Conservation (phyloP, 2,888 invertebrate genomes). For the Agriopis leucophaearia region DNA sequence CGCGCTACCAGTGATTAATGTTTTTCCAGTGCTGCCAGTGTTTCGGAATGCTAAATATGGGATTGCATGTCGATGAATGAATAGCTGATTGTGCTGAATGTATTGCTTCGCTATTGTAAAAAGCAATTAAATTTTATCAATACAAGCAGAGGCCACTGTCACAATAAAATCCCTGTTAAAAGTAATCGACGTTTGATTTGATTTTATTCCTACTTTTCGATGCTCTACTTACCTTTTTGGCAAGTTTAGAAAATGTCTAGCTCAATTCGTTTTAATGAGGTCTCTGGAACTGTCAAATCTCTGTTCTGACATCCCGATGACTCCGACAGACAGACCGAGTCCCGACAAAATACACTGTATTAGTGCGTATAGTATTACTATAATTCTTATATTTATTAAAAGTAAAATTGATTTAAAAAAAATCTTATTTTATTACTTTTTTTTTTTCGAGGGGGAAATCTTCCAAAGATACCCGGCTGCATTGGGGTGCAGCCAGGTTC, state of each 20-base stretch:
- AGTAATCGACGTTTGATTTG: slow-evolving; percentile 13
- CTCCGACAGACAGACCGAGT: too few species aligned
- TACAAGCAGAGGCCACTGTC: background rate
- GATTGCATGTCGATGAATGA: slow-evolving; percentile 47
- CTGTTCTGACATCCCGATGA: too few species aligned
- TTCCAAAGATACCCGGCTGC: too few species aligned
- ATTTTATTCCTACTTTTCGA: background rate
- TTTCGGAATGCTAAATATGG: slow-evolving; percentile 47
- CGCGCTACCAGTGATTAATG: slow-evolving; percentile 53
- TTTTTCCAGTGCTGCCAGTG: slow-evolving; percentile 35
- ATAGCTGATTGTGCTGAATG: slow-evolving; percentile 33
- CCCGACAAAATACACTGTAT: too few species aligned
- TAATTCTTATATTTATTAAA: too few species aligned
- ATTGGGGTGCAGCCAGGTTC: too few species aligned
- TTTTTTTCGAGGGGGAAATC: too few species aligned
- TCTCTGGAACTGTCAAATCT: background rate
- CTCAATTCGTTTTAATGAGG: background rate
- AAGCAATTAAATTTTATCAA: slow-evolving; percentile 30
- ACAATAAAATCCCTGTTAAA: slow-evolving; percentile 4
- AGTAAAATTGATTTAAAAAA: too few species aligned
- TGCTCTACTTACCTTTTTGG: background rate
- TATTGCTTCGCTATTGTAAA: slow-evolving; percentile 23
- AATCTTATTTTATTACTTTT: too few species aligned
- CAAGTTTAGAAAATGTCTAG: background rate
- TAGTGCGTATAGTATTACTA: too few species aligned